Conservation (phyloP, 2,888 invertebrate genomes). For the Drosophila helvetica region DNA sequence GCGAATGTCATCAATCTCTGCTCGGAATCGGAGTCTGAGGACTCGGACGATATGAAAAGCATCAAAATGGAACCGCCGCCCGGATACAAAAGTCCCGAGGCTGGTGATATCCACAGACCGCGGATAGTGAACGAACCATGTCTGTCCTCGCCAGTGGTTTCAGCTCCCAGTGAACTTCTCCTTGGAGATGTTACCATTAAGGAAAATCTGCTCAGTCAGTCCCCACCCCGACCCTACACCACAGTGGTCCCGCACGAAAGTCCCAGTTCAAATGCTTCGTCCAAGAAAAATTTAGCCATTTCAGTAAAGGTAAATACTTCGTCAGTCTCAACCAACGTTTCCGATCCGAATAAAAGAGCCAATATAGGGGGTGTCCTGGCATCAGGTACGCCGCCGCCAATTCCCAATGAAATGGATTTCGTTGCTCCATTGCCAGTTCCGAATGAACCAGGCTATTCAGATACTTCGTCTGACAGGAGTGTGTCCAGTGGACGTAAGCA, state of each 20-base stretch:
- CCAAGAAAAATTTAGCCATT: background rate
- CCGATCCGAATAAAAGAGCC: background rate
- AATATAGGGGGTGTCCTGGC: background rate
- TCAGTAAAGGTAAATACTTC: background rate
- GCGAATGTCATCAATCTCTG: conserved; percentile 64
- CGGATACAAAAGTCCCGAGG: background rate
- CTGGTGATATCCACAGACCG: too few species aligned
- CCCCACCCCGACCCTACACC: background rate
- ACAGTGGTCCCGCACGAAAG: background rate
- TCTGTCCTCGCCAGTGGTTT: background rate
- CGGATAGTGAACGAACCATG: background rate
- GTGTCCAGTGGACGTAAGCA: conserved; percentile 19
- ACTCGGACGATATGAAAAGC: background rate
- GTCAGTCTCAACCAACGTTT: background rate
- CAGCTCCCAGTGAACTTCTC: background rate
- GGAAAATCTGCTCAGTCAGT: background rate
- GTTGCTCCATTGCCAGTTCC: background rate
- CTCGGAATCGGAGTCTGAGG: conserved; percentile 54
- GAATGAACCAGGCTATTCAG: background rate
- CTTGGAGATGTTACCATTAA: background rate
- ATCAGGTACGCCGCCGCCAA: background rate
- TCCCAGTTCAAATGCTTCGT: background rate
- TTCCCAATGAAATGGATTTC: background rate
- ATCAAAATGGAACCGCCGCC: background rate
- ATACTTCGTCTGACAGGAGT: background rate